These are phyloP conservation scores for Mastacembelus armatus DNA, from an alignment of 2,797 vertebrate species.

Conservation along the genomic window DNA sequence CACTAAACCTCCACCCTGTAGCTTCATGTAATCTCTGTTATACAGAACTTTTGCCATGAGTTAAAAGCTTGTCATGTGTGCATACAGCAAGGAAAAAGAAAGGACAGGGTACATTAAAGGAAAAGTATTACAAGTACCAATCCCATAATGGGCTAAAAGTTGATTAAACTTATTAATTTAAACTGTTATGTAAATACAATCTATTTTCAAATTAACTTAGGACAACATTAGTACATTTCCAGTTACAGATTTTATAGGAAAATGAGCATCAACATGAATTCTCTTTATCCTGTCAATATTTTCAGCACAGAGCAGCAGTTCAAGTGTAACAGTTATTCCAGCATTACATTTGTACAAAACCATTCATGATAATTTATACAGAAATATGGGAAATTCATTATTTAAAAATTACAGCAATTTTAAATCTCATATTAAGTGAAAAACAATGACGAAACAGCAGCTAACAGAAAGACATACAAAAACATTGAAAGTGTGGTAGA, in stretches of 20 bases:
- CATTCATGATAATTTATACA: slow-evolving; percentile 23
- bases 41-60: neutral
- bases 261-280: slow-evolving; percentile 24
- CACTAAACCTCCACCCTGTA: neutral
- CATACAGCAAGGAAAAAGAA: neutral
- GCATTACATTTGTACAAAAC: slow-evolving; percentile 52
- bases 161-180: neutral
- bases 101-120: too few species aligned
- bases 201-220: neutral
- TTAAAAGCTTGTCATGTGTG: neutral
- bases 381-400: slow-evolving; percentile 12
- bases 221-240: neutral
- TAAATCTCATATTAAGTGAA: slow-evolving; percentile 40
- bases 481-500: neutral
- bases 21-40: neutral
- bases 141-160: neutral
- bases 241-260: slow-evolving; percentile 24
- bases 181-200: neutral
- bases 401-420: slow-evolving; percentile 33
- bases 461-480: slow-evolving; percentile 3
- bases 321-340: slow-evolving; percentile 82
- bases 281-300: slow-evolving; percentile 4
- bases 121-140: neutral
- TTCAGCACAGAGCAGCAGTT: slow-evolving; percentile 66
- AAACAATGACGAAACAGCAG: slow-evolving; percentile 27